Evolutionary conservation across 2,888 invertebrate species (phyloP).

Genomic region (Cenopis cana): DNA sequence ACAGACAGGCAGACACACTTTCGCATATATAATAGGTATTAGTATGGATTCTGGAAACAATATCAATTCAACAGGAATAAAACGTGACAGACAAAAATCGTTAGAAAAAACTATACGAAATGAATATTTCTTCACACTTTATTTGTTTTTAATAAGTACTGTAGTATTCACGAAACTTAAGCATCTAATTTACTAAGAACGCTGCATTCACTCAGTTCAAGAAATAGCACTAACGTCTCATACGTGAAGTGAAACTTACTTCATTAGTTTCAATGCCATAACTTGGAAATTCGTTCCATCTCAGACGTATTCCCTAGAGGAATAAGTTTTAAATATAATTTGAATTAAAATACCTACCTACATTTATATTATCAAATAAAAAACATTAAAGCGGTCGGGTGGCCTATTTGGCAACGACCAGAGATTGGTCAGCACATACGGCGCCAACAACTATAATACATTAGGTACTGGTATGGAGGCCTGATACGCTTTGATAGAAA

Average conservation of each 20-base stretch:
- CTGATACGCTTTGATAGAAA: too few species aligned
- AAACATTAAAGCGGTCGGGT: background rate
- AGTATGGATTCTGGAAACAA: too few species aligned
- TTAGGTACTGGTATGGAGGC: too few species aligned
- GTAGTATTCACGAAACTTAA: background rate
- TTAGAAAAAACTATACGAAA: background rate
- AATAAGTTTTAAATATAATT: conserved; percentile 18
- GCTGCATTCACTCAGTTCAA: conserved; percentile 3
- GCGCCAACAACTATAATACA: background rate
- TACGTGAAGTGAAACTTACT: conserved; percentile 32
- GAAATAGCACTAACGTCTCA: conserved; percentile 23
- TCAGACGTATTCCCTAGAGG: conserved; percentile 22
- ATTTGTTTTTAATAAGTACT: background rate
- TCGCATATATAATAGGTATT: too few species aligned
- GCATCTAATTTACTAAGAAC: conserved; percentile 6
- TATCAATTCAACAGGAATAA: background rate
- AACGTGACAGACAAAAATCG: background rate
- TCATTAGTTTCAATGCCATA: conserved; percentile 37
- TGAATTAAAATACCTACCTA: background rate
- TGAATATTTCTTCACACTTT: background rate
- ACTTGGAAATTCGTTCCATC: conserved; percentile 23
- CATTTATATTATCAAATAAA: background rate
- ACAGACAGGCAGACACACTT: too few species aligned
- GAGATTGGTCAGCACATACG: background rate
- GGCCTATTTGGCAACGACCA: background rate